phyloP scores from a whole-genome alignment of 2,113 vertebrate genomes.

The Gadus chalcogrammus region DNA sequence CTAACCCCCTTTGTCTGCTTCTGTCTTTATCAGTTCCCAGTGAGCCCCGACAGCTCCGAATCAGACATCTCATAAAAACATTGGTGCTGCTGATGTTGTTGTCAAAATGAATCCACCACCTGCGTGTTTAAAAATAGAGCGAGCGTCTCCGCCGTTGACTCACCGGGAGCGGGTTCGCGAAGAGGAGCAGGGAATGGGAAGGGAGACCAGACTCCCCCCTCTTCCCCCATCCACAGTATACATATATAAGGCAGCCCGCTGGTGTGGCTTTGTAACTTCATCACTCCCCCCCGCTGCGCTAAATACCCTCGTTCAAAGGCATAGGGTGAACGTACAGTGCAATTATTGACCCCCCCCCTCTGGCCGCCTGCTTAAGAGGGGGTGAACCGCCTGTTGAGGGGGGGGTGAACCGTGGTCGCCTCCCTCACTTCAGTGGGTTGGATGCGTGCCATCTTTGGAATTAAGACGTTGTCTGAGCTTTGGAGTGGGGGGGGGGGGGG shows the following conservation, averaged over 20 bases:
- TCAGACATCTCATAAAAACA: too few relatives aligned
- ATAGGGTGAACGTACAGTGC: slow-evolving; percentile 36
- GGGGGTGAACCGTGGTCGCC: slow-evolving; percentile 15
- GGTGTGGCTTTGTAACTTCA: slow-evolving; percentile 22
- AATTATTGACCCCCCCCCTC: slow-evolving; percentile 27
- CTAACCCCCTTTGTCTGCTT: too few relatives aligned
- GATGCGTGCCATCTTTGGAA: slow-evolving; percentile 48
- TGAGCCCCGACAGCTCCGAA: too few relatives aligned
- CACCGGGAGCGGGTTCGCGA: too few relatives aligned
- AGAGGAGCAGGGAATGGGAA: background rate
- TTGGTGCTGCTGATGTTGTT: too few relatives aligned
- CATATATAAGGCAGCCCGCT: background rate
- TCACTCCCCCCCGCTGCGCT: slow-evolving; percentile 21
- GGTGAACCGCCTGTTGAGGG: too few relatives aligned
- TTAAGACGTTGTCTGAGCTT: slow-evolving; percentile 56
- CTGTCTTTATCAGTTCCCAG: too few relatives aligned
- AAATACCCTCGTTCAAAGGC: slow-evolving; percentile 27
- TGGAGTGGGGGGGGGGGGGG: too few relatives aligned
- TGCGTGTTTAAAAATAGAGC: too few relatives aligned
- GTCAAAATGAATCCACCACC: too few relatives aligned
- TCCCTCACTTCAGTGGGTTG: slow-evolving; percentile 43
- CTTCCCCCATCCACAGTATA: background rate
- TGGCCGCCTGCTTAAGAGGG: too few relatives aligned
- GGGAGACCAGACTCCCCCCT: slow-evolving; percentile 1
- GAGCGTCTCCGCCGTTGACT: too few relatives aligned